Conservation (phyloP, 2,113 vertebrate genomes). For the Triplophysa rosa region DNA sequence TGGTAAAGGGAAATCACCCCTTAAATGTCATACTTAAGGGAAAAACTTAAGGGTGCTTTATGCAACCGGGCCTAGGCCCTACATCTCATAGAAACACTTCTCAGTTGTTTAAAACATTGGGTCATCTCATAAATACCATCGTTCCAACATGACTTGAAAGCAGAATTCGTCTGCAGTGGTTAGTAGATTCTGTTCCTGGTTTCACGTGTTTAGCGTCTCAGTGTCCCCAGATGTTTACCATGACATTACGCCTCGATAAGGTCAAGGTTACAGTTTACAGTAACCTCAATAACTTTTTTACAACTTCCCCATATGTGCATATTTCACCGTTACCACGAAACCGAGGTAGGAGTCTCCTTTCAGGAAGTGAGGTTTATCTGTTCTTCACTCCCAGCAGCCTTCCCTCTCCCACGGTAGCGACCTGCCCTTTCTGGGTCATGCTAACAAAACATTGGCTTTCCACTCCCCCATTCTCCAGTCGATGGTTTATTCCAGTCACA, state of each 20-base stretch:
- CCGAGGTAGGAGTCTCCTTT: conserved; percentile 31
- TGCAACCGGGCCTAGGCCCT: too few relatives aligned
- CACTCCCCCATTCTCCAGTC: not conserved
- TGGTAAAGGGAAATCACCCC: too few relatives aligned
- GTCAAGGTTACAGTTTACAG: not conserved
- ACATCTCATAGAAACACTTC: too few relatives aligned
- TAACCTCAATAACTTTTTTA: conserved; percentile 4
- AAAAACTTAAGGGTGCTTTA: too few relatives aligned
- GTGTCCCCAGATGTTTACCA: not conserved
- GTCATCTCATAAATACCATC: not conserved
- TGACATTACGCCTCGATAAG: not conserved
- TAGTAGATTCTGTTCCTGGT: not conserved
- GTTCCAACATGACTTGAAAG: not conserved
- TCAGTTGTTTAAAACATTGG: too few relatives aligned
- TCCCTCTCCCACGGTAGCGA: conserved; percentile 17
- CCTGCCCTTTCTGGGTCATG: conserved; percentile 37
- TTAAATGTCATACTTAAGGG: too few relatives aligned
- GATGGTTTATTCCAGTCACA: conserved; percentile 43
- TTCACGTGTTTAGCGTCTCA: not conserved
- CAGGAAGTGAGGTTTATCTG: conserved; percentile 38
- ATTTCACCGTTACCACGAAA: conserved; percentile 19
- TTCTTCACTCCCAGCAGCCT: conserved; percentile 17
- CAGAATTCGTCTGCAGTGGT: conserved; percentile 4
- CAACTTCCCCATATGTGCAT: conserved; percentile 1
- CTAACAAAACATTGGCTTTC: not conserved